Conservation (phyloP, 2,888 invertebrate genomes). For the Balanococcus diminutus region DNA sequence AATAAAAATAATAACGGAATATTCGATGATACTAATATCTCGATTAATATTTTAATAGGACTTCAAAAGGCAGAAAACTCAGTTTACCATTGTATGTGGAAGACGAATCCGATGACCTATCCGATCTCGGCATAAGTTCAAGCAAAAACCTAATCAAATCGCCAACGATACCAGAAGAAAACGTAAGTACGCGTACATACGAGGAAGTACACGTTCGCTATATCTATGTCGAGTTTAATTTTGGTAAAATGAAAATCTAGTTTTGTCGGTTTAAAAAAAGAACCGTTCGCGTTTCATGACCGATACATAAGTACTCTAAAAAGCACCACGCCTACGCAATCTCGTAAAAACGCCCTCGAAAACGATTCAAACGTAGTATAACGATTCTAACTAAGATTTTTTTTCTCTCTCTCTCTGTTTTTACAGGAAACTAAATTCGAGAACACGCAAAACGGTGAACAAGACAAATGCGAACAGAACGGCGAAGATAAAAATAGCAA, state of each 20-base stretch:
- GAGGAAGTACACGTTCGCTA: neutral
- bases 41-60: conserved; percentile 22
- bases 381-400: neutral
- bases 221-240: neutral
- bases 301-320: neutral
- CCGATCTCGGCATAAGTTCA: conserved; percentile 76
- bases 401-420: neutral
- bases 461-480: neutral
- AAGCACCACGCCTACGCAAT: neutral
- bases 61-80: conserved; percentile 59
- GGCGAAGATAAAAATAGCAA: neutral
- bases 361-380: neutral
- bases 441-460: conserved; percentile 1
- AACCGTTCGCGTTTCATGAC: neutral
- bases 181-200: neutral
- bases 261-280: neutral
- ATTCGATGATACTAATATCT: neutral
- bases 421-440: conserved; percentile 43
- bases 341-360: neutral
- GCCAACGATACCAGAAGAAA: conserved; percentile 40
- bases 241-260: neutral
- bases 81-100: conserved; percentile 75
- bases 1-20: neutral
- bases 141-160: conserved; percentile 45
- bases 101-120: conserved; percentile 82